These are phyloP conservation scores for Taenioides sp. DNA, from an alignment of 2,797 vertebrate genomes.

Conservation along the genomic window DNA sequence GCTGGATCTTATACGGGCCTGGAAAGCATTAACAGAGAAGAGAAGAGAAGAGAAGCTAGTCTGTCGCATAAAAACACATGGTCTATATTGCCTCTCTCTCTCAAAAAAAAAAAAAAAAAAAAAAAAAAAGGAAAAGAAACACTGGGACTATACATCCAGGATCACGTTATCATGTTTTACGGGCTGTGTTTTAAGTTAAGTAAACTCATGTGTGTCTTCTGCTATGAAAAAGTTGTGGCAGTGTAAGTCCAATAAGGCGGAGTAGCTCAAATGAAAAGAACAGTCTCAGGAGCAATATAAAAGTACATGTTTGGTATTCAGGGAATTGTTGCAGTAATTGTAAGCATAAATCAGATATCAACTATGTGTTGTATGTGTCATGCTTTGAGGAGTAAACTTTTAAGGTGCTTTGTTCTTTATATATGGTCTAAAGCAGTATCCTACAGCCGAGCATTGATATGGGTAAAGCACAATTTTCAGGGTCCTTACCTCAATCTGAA, in stretches of 20 bases:
- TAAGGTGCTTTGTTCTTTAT: too few relatives aligned
- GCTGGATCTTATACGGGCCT: conserved; percentile 37
- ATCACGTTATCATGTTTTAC: background rate
- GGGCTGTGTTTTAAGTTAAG: background rate
- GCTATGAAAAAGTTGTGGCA: background rate
- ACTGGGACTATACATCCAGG: background rate
- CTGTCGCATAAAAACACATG: conserved; percentile 21
- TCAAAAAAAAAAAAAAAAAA: background rate
- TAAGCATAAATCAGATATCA: background rate
- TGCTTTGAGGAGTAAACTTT: too few relatives aligned
- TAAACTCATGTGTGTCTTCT: background rate
- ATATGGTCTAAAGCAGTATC: too few relatives aligned
- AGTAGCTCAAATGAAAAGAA: background rate
- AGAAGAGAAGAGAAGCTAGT: conserved; percentile 25
- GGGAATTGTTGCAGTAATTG: background rate
- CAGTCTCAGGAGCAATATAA: background rate
- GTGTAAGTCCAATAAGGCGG: background rate
- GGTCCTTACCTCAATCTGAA: too few relatives aligned
- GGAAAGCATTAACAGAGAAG: conserved; percentile 21
- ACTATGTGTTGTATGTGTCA: background rate
- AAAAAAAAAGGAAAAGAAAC: background rate
- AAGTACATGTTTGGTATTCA: background rate
- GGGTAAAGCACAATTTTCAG: too few relatives aligned
- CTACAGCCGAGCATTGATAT: too few relatives aligned
- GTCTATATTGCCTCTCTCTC: conserved; percentile 8